Base-by-base conservation (phyloP, 2,888 invertebrate genomes). In the Oasisia sp. region DNA sequence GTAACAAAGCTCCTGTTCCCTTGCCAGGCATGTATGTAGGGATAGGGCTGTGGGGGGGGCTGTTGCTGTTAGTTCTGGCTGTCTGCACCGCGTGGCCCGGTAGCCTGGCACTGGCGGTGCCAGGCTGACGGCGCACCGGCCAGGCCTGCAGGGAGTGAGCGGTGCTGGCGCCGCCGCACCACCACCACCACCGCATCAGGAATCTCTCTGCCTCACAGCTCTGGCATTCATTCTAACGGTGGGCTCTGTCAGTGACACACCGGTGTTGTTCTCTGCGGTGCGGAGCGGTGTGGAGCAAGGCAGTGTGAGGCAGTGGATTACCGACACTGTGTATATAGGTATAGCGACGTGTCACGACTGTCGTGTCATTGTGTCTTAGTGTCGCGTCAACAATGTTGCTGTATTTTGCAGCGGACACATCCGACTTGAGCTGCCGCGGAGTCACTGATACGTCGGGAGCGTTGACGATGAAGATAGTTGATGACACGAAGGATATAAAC, bases 341-440 rank as follows among this genome's bases (percentile, higher is more conserved):
- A 9, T 7, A 50, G 50, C 14, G 50, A 2, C 50, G 50, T 50
- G 50, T 50, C 12, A 50, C 50, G 12, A 50, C 14, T 14, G 14
- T 50, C 14, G 9, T 14, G 14, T 50, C 14, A 50, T 50, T 50
- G 14, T 74, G 27, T 14, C 74, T 5, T 74, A 74, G 74, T n/a
- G 74, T 74, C n/a, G 74, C n/a, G 74, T 74, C 74, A 74, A 74
- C 74, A 74, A 74, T 74, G 74, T 74, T 74, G 74, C 74, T 74
- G 74, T 74, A 74, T 74, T 74, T 74, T 74, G 74, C 74, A 74
- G 74, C 74, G n/a, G 74, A 74, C 27, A 7, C 74, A 74, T 74
- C 74, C 19, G 74, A 74, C 19, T 74, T 74, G 74, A 74, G 74
- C n/a, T 74, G 74, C 74, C 74, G 74, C 1, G 27, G 74, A 74